Evolutionary conservation across 2,113 vertebrate species (phyloP).

Genomic region (Callorhinus ursinus): DNA sequence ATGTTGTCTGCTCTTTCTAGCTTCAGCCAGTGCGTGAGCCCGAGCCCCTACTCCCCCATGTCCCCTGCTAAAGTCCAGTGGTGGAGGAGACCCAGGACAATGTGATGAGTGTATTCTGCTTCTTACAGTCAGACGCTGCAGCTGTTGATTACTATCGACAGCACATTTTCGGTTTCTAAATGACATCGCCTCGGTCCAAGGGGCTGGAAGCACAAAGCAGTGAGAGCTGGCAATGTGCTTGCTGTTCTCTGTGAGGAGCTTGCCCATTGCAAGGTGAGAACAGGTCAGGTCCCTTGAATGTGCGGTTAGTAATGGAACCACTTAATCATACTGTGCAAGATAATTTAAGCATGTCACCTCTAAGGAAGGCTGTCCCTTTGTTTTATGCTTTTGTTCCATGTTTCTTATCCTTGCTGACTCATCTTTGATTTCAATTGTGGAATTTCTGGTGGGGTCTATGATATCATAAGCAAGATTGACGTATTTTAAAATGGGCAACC

Average conservation of each 20-base stretch:
- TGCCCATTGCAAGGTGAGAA: neutral
- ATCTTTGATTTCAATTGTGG: neutral
- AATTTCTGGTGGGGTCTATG: neutral
- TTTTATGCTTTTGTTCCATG: neutral
- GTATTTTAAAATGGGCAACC: neutral
- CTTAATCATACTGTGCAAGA: neutral
- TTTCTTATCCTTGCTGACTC: neutral
- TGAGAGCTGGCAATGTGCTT: neutral
- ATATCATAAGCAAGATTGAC: neutral
- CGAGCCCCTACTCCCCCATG: neutral
- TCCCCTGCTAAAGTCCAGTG: neutral
- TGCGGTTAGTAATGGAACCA: neutral
- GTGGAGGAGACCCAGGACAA: neutral
- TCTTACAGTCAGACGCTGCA: neutral
- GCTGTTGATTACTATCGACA: too few species aligned
- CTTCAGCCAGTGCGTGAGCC: neutral
- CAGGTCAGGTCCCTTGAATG: neutral
- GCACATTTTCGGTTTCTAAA: too few species aligned
- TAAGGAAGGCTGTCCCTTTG: too few species aligned
- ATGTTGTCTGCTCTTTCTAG: neutral
- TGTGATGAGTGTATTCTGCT: neutral
- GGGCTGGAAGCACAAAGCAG: neutral
- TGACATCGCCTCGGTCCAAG: too few species aligned
- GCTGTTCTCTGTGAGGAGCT: neutral
- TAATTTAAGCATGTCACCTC: neutral